Conservation (phyloP, 2,888 invertebrate genomes). For the Tipula helvola region DNA sequence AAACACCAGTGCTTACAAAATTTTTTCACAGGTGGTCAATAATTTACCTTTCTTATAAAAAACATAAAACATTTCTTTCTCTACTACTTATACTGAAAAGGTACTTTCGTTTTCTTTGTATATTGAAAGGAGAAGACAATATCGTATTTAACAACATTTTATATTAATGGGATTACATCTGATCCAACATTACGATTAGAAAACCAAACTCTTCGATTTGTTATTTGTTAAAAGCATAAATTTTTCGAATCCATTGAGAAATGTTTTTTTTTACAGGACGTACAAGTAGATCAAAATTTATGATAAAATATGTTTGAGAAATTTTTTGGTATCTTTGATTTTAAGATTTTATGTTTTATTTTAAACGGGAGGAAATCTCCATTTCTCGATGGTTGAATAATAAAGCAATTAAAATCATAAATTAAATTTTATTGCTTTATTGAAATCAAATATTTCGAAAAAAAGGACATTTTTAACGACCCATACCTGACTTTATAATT, state of each 20-base stretch:
- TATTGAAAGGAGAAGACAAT: background rate
- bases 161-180: background rate
- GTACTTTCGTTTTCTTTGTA: background rate
- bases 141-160: background rate
- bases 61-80: background rate
- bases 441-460: background rate
- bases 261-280: background rate
- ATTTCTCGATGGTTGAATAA: background rate
- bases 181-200: background rate
- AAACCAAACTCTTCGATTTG: background rate
- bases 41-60: background rate
- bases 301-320: background rate
- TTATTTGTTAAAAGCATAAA: background rate
- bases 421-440: conserved; percentile 4
- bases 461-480: background rate
- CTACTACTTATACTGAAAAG: background rate
- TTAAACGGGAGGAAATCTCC: background rate
- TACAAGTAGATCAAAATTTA: background rate
- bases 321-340: background rate
- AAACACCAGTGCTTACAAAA: background rate
- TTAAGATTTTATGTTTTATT: background rate
- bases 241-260: background rate
- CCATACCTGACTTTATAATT: background rate
- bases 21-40: background rate
- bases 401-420: conserved; percentile 4